Percentiles rank a stretch among this genome's conserved stretches.
These are phyloP conservation scores for Platichthys flesus DNA, from an alignment of 2,113 vertebrate species.

Conservation along the genomic window DNA sequence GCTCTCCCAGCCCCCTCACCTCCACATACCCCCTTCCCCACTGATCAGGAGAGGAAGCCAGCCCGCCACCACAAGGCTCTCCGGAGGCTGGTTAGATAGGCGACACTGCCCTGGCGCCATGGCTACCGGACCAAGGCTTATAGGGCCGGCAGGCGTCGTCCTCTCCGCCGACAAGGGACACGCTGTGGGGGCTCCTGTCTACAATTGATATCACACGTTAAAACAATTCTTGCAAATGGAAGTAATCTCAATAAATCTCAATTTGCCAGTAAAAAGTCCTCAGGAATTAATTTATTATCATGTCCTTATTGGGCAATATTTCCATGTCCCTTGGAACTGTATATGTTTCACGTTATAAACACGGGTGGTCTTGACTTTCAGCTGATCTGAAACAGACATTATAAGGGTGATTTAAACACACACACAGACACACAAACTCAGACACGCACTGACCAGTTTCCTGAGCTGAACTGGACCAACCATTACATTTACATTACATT, in stretches of 20 bases:
- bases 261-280: constrained; percentile 25
- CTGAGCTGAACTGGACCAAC: constrained; percentile 61
- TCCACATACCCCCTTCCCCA: no score
- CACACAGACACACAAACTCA: constrained; percentile 11
- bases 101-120: no score
- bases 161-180: no score
- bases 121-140: no score
- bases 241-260: constrained; percentile 45
- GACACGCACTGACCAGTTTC: constrained; percentile 65
- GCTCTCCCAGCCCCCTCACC: no score
- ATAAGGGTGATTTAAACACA: constrained; percentile 14
- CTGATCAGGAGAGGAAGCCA: no score
- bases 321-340: constrained; percentile 51
- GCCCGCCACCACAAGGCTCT: no score
- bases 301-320: constrained; percentile 56
- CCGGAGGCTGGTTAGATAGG: no score
- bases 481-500: neutral
- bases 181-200: no score
- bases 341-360: constrained; percentile 63
- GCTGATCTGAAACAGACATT: constrained; percentile 65
- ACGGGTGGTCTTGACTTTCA: constrained; percentile 61
- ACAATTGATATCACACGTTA: constrained; percentile 20
- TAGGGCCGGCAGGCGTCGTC: no score
- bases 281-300: constrained; percentile 38
- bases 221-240: constrained; percentile 26